phyloP scores from a whole-genome alignment of 2,113 vertebrate species.

The Chlorodrepanis virens region DNA sequence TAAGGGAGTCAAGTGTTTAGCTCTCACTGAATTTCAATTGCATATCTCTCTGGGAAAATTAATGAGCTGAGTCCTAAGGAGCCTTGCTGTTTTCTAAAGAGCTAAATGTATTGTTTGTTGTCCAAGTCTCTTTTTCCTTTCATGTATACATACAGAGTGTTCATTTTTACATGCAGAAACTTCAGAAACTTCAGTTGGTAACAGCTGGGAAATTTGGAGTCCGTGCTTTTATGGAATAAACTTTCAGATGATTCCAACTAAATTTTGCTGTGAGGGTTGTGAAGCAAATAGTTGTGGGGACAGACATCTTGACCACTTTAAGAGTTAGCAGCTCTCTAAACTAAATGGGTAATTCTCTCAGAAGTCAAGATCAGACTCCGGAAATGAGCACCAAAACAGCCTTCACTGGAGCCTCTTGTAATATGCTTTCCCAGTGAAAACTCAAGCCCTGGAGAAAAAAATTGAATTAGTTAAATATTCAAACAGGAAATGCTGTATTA shows the following conservation, averaged over 20 bases:
- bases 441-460: slow-evolving; percentile 18
- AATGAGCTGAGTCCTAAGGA: slow-evolving; percentile 41
- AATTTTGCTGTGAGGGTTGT: background rate
- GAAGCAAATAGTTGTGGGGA: background rate
- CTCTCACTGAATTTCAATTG: slow-evolving; percentile 45
- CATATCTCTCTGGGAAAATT: slow-evolving; percentile 50
- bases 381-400: background rate
- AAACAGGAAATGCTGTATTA: slow-evolving; percentile 39
- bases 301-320: background rate
- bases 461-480: slow-evolving; percentile 28
- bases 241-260: background rate
- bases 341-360: background rate
- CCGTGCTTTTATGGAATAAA: background rate
- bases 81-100: slow-evolving; percentile 13
- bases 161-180: background rate
- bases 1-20: slow-evolving; percentile 36
- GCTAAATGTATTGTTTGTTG: background rate
- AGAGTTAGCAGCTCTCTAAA: background rate
- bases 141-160: background rate
- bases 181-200: background rate
- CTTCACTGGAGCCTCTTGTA: background rate
- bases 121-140: background rate
- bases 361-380: background rate
- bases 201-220: background rate
- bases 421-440: background rate